Evolutionary conservation across 2,888 invertebrate species (phyloP), one percentile per base, ranked within the genome.

Genomic region (Chymomyza procnemis): DNA sequence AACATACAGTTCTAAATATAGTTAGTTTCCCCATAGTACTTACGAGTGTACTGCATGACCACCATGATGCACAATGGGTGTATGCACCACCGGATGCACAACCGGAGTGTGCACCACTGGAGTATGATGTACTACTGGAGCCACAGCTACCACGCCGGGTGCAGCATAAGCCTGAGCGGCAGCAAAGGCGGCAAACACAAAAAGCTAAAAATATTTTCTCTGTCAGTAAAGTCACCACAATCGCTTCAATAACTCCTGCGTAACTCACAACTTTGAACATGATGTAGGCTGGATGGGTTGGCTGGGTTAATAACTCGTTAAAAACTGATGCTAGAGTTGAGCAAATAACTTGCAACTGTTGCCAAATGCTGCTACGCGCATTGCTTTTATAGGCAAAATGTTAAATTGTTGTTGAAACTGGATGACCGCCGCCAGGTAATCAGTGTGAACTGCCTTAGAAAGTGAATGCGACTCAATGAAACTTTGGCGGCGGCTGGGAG

Each of bases 211-310:
- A 81, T 83, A 60, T 26, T 61, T 66, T 55, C 69, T 59, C 47
- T 56, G 14, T 18, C 41, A n/a, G 19, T 57, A 4, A 8, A 26
- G 14, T 30, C 8, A 34, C 1, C 8, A 34, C 1, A 52, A 26
- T 16, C 1, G 34, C 21, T 26, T 60, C n/a, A 19, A 14, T 60
- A 8, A n/a, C 63, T 34, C 61, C 46, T 48, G n/a, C n/a, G 26
- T 64, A 76, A 88, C 90, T 88, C 76, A 90, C 90, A 80, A 90
- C 76, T 85, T 90, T 90, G 84, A 88, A 90, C 90, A 90, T 90
- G 79, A 83, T 90, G 84, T 71, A 63, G 69, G 61, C 14, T 67
- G 71, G 26, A 3, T 26, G 1, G 26, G 5, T 26, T 2, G 8
- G 52, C 55, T 61, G 61, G 16, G 26, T 48, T 66, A 64, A 62